These are phyloP conservation scores for Thunnus thynnus DNA, from an alignment of 2,113 vertebrate species.

Conservation along the genomic window DNA sequence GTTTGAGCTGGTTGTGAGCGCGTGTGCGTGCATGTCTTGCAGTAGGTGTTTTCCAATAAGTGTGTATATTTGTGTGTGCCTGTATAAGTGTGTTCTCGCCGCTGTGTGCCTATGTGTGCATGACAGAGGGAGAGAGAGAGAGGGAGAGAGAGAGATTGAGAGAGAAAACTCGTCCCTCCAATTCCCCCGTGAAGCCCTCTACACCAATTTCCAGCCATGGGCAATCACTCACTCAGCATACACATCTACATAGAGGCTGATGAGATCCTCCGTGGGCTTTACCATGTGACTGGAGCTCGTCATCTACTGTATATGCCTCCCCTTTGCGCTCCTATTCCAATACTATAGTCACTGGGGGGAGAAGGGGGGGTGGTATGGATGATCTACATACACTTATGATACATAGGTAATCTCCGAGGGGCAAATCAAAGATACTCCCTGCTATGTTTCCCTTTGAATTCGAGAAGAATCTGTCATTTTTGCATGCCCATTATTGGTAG, in stretches of 20 bases:
- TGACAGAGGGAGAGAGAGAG: constrained; percentile 52
- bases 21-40: constrained; percentile 50
- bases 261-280: constrained; percentile 83
- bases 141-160: constrained; percentile 59
- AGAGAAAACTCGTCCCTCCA: constrained; percentile 75
- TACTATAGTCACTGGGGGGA: constrained; percentile 55
- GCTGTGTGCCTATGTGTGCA: constrained; percentile 59
- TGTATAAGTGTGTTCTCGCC: constrained; percentile 42
- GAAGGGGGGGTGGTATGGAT: constrained; percentile 38
- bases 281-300: constrained; percentile 81
- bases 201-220: constrained; percentile 87
- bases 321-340: constrained; percentile 65
- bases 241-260: constrained; percentile 88
- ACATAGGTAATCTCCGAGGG: constrained; percentile 79
- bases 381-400: constrained; percentile 81
- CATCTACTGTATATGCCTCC: constrained; percentile 80
- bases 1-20: constrained; percentile 54
- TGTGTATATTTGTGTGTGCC: constrained; percentile 69
- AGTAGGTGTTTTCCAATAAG: constrained; percentile 62
- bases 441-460: constrained; percentile 77
- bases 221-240: constrained; percentile 88
- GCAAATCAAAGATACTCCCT: constrained; percentile 72
- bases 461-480: constrained; percentile 71
- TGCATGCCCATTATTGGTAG: constrained; percentile 71
- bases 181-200: constrained; percentile 86